phyloP scores from a whole-genome alignment of 2,797 vertebrate species.

The Australoheros facetus region DNA sequence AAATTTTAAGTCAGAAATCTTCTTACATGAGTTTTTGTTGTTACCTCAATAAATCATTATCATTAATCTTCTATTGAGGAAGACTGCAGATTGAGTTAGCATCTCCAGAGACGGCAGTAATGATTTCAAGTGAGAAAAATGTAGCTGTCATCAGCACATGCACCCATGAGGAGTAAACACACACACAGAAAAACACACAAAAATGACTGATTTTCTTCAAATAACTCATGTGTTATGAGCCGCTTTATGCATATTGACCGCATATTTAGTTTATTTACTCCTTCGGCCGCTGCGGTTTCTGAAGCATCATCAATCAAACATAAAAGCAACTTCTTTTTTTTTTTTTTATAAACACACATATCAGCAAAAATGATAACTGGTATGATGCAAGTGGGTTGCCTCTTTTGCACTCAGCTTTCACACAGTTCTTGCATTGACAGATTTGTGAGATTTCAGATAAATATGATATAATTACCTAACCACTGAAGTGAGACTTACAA shows the following conservation, averaged over 20 bases:
- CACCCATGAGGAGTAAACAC: conserved; percentile 36
- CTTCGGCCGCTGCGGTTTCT: conserved; percentile 23
- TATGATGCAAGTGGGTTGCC: conserved; percentile 60
- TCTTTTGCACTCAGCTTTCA: conserved; percentile 44
- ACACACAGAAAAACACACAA: conserved; percentile 5
- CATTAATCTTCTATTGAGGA: conserved; percentile 72
- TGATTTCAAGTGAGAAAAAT: conserved; percentile 59
- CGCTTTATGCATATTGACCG: conserved; percentile 51
- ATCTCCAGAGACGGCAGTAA: conserved; percentile 61
- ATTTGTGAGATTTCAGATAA: conserved; percentile 45
- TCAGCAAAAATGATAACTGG: conserved; percentile 45
- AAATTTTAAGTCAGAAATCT: conserved; percentile 62
- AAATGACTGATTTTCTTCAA: conserved; percentile 31
- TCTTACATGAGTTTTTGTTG: conserved; percentile 66
- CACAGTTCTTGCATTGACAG: conserved; percentile 46
- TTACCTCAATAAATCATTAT: conserved; percentile 74
- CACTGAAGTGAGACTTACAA: conserved; percentile 40
- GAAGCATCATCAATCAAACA: conserved; percentile 40
- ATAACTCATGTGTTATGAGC: conserved; percentile 30
- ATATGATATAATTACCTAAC: conserved; percentile 51
- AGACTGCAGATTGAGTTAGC: conserved; percentile 39
- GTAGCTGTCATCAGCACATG: conserved; percentile 58
- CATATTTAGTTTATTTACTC: conserved; percentile 53
- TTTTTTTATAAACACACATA: conserved; percentile 27
- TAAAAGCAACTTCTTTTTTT: conserved; percentile 20